phyloP scores from a whole-genome alignment of 2,888 invertebrate genomes.

The Spialia ferax region DNA sequence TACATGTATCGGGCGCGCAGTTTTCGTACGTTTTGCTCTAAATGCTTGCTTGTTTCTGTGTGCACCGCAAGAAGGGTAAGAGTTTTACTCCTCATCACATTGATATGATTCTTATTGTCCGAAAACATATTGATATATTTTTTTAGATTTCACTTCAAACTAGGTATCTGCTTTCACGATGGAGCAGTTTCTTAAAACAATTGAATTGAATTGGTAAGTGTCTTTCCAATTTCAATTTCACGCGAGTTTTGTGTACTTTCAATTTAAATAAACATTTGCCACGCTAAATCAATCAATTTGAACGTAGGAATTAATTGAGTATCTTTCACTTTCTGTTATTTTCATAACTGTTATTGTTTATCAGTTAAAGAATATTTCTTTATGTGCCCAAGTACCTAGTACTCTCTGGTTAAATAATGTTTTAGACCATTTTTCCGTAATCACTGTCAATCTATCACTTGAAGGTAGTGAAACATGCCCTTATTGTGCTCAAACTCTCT shows the following conservation, averaged over 20 bases:
- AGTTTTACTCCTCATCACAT: conserved; percentile 46
- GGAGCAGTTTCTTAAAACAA: not conserved
- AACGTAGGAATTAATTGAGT: conserved; percentile 20
- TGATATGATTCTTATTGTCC: conserved; percentile 38
- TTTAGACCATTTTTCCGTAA: too few relatives aligned
- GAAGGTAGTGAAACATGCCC: too few relatives aligned
- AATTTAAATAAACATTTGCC: conserved; percentile 15
- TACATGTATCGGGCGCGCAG: conserved; percentile 60
- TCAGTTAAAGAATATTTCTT: not conserved
- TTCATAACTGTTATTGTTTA: not conserved
- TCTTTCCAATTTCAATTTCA: conserved; percentile 10
- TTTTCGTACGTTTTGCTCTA: conserved; percentile 41
- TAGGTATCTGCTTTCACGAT: not conserved
- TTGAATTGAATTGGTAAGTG: too few relatives aligned
- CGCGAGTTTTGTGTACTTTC: conserved; percentile 49
- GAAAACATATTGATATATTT: not conserved
- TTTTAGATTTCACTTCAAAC: not conserved
- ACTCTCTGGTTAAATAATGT: too few relatives aligned
- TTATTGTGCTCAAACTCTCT: not conserved
- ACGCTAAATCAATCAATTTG: not conserved
- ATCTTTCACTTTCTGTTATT: conserved; percentile 18
- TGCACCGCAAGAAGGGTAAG: conserved; percentile 51
- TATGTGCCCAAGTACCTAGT: too few relatives aligned
- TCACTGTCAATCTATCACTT: too few relatives aligned
- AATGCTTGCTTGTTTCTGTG: conserved; percentile 59